Evolutionary conservation across 1,140 invertebrate genomes (phyloP), one percentile per base, ranked within the genome.

Genomic region (Drosophila parvula): DNA sequence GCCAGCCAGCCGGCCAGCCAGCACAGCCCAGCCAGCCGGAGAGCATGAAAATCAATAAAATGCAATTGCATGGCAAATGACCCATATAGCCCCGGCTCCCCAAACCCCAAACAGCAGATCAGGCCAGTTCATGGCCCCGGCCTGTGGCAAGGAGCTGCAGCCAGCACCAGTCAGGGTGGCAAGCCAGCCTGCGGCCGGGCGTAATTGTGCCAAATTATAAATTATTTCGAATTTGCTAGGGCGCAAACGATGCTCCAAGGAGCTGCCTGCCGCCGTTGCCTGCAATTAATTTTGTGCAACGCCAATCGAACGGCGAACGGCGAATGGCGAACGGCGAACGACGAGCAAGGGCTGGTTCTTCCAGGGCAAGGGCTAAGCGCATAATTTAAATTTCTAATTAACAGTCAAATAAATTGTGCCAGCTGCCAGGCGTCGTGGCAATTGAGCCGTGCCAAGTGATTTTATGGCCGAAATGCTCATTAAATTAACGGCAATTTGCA

Each of bases 361-460:
- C 18, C 34, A 41, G 65, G 71, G 61, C 59, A 88, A 77, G 79
- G 83, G 76, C 83, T 79, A 79, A 86, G 83, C 79, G 79, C 83
- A 86, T 86, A 86, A 82, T 88, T 86, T 86, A 86, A 86, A 86
- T 79, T 86, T 88, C 79, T 88, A 86, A 86, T 86, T 86, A 86
- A 86, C 83, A 86, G 83, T 86, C 83, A 86, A 86, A 86, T 86
- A 86, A 86, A 86, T 86, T 88, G 82, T 81, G 69, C 82, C 74
- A 78, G 78, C 82, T 86, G 82, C 58, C 79, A 79, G 50, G 50
- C 56, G 67, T 44, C 50, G 76, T 61, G 62, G 83, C 83, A 79
- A 86, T 86, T 79, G 75, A 86, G 76, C 79, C 75, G 43, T 47
- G 75, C 64, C 74, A 86, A 86, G 61, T 81, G 82, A 85, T 85